Evolutionary conservation across 2,888 invertebrate genomes (phyloP), one percentile per base, ranked within the genome.

Genomic region (Leptothorax acervorum): DNA sequence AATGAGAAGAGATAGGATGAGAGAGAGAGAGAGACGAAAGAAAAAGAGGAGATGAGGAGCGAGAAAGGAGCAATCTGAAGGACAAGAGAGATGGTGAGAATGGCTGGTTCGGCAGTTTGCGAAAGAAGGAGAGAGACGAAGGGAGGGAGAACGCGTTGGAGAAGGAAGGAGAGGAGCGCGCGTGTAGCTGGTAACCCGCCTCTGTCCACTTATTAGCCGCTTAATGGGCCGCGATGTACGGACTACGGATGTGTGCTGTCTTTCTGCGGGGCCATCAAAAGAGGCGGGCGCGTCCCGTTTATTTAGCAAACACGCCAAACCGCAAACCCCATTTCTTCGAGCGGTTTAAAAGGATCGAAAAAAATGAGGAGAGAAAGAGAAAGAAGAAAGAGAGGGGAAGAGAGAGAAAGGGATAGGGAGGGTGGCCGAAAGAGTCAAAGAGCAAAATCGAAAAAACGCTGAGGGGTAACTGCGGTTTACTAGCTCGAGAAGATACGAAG

Each of bases 221-320:
- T 92, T 91, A 91, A 91, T 91, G 90, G 90, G 88, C 91, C 87
- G 86, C 90, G 92, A 90, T 92, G 89, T 91, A 91, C 92, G 87
- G 85, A 74, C 82, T 87, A 85, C 82, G 87, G 83, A 85, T 85
- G 89, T 81, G 66, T 83, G 85, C 87, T 85, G 90, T 85, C 90
- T 86, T 85, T 76, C 88, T 82, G 86, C 88, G 88, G 87, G 87
- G 85, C 88, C 87, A 86, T 92, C 92, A 89, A 91, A 91, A 91
- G 89, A 87, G 86, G 88, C 85, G 90, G 87, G 86, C 85, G 86
- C 88, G 83, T 87, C 86, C 89, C 87, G 90, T 90, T 91, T 91
- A 91, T 91, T 91, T 90, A 87, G 90, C 90, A 91, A 91, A 91
- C 89, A 91, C 89, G 89, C 85, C 84, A 88, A 91, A 90, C 90